Percentiles rank a stretch among this genome's conserved stretches.
These are phyloP conservation scores for Adelphocoris suturalis DNA, from an alignment of 2,888 invertebrate species.

Conservation along the genomic window DNA sequence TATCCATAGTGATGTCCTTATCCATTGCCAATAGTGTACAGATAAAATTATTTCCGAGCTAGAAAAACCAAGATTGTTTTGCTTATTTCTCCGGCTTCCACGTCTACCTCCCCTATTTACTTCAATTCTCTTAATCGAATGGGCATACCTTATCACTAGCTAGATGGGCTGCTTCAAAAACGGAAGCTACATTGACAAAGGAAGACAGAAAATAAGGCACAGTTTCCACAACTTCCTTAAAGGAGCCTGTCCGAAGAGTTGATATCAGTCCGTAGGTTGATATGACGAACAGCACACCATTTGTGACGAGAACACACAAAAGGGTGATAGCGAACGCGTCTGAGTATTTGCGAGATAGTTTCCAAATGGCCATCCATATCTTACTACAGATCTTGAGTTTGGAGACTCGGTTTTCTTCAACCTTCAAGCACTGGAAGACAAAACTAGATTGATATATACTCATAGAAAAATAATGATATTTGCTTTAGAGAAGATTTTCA, in stretches of 20 bases:
- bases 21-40: neutral
- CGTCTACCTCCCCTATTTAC: neutral
- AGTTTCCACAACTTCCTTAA: neutral
- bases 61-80: neutral
- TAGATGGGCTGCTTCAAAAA: neutral
- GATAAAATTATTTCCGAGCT: constrained; percentile 27
- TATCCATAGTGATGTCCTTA: constrained; percentile 25
- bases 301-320: neutral
- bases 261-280: neutral
- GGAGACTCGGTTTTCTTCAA: neutral
- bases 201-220: neutral
- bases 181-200: neutral
- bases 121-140: neutral
- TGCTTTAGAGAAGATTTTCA: no score
- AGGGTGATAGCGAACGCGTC: neutral
- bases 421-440: neutral
- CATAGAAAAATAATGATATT: no score
- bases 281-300: constrained; percentile 29
- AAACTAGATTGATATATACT: neutral
- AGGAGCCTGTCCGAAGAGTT: neutral
- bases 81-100: neutral
- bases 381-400: constrained; percentile 32
- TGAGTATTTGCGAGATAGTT: neutral
- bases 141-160: neutral
- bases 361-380: constrained; percentile 16